Evolutionary conservation across 2,888 invertebrate genomes (phyloP).

Genomic region (Smittia aterrima): DNA sequence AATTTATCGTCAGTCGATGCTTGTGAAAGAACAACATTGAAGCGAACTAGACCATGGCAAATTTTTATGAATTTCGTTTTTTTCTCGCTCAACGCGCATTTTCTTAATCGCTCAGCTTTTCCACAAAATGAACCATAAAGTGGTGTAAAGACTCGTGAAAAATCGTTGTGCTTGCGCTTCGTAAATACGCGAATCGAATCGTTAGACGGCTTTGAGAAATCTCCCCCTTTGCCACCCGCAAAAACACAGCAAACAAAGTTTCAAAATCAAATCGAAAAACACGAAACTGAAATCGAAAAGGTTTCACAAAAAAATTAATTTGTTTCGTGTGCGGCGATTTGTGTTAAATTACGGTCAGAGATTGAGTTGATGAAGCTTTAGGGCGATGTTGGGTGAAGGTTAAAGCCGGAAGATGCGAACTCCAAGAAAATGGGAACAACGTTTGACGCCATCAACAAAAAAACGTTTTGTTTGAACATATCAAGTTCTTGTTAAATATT

Average conservation of each 20-base stretch:
- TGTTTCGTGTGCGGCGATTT: too few species aligned
- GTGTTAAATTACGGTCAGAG: too few species aligned
- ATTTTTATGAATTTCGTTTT: slow-evolving; percentile 11
- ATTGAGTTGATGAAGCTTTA: too few species aligned
- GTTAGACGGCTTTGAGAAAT: not conserved
- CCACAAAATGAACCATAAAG: not conserved
- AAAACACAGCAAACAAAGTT: not conserved
- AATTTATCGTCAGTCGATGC: not conserved
- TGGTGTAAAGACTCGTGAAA: not conserved
- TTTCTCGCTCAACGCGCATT: not conserved
- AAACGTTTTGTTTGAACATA: too few species aligned
- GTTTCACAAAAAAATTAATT: too few species aligned
- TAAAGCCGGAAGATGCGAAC: too few species aligned
- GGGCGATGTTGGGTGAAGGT: too few species aligned
- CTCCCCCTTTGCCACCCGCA: not conserved
- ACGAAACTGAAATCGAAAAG: too few species aligned
- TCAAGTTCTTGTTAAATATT: too few species aligned
- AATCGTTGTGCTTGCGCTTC: not conserved
- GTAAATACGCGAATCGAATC: not conserved
- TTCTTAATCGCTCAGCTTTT: too few species aligned
- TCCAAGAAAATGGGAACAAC: too few species aligned
- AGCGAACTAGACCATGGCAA: not conserved
- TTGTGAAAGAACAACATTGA: not conserved
- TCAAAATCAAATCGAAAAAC: not conserved
- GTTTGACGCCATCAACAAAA: too few species aligned